Evolutionary conservation across 2,113 vertebrate genomes (phyloP), one percentile per base, ranked within the genome.

Genomic region (Leptodactylus fuscus): DNA sequence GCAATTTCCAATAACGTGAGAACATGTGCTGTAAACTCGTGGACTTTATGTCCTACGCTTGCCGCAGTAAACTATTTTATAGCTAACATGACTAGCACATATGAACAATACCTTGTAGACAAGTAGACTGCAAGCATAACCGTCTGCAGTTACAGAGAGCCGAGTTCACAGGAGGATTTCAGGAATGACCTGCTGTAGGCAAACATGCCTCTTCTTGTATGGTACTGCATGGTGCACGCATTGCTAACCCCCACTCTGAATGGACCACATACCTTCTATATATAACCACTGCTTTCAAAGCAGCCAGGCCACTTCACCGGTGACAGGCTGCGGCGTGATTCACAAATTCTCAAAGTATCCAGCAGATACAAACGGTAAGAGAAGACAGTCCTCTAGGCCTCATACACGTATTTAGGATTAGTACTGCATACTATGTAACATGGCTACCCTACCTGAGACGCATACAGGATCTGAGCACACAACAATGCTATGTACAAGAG

Each of bases 311-410:
- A 7, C 46, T 49, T 29, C 48, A 48, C 41, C 7, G 36, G 22
- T 32, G 80, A 67, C 62, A 81, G n/a, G 80, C 80, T 51, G 80
- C 3, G 24, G 62, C 80, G 46, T 24, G 60, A 46, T 34, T 20
- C 24, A 27, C n/a, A 67, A 3, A 67, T 65, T 32, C 60, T 29
- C 15, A 81, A n/a, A n/a, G n/a, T n/a, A n/a, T n/a, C n/a, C n/a
- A n/a, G n/a, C n/a, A n/a, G n/a, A n/a, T n/a, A n/a, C n/a, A n/a
- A n/a, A n/a, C n/a, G n/a, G n/a, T n/a, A n/a, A n/a, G n/a, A n/a
- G n/a, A n/a, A n/a, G n/a, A n/a, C n/a, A n/a, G n/a, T n/a, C n/a
- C n/a, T n/a, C n/a, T n/a, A n/a, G n/a, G n/a, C n/a, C n/a, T n/a
- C n/a, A n/a, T n/a, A n/a, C n/a, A n/a, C n/a, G n/a, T n/a, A n/a